Base-by-base conservation (phyloP, 2,888 invertebrate species). In the Neelides folsomi region DNA sequence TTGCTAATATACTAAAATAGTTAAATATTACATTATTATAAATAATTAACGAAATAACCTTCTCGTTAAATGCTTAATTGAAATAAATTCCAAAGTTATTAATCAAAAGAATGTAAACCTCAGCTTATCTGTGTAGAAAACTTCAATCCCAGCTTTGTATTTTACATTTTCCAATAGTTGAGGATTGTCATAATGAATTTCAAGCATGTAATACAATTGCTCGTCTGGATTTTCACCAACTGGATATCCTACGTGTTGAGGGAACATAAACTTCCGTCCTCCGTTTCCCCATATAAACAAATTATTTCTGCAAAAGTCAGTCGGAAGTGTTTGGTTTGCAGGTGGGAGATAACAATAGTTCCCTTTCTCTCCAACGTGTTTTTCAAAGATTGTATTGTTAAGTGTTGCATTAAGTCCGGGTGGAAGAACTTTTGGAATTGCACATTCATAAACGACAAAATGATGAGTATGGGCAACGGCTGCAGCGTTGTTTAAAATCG, bases 401-500 rank as follows among this genome's bases (percentile, higher is more conserved):
- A 15, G 39, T 9, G 35, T 45, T 10, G 55, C 43, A 34, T 60
- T 49, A 12, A 52, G 34, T 16, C 62, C 51, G 54, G 59, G 56
- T 27, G 27, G 27, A 27, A 27, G 27, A 27, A 27, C 27, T 27
- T 27, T 27, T 4, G 62, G 60, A 10, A 52, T 52, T 15, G 41
- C 45, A 67, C 90, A 92, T 67, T 87, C 87, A 69, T 88, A 89
- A 45, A 92, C 70, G 48, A 89, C 80, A 79, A 90, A 84, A 68
- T 90, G 90, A 70, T 90, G 89, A 0, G 62, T 62, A 44, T 62
- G 62, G 39, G 53, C 52, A 18, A 53, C 52, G 16, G 62, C 59
- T 16, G 51, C 20, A 39, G 47, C 16, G 18, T 56, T 69, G 45
- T 75, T 72, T 9, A 77, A 67, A 37, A 75, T 57, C 8, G 77